phyloP scores from a whole-genome alignment of 2,888 invertebrate genomes.

The Silvanus unidentatus region DNA sequence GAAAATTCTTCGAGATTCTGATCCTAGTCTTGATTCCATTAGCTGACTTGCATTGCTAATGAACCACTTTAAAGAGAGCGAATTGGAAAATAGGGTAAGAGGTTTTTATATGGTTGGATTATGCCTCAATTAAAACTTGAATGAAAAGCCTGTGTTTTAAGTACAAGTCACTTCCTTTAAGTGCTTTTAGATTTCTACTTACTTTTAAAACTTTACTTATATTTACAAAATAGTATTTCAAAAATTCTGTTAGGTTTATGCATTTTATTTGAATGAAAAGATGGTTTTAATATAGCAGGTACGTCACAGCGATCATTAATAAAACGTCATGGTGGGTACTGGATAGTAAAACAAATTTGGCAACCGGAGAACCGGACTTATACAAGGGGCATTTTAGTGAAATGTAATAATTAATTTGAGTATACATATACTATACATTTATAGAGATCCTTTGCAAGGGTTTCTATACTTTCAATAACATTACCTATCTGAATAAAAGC shows the following conservation, averaged over 20 bases:
- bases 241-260: too few species aligned
- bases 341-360: background rate
- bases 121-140: conserved; percentile 29
- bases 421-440: too few species aligned
- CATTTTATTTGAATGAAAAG: background rate
- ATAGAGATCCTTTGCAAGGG: too few species aligned
- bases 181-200: conserved; percentile 4
- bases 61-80: conserved; percentile 27
- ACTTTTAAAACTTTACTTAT: too few species aligned
- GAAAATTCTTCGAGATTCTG: conserved; percentile 14
- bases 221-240: too few species aligned
- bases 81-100: conserved; percentile 27
- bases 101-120: conserved; percentile 28
- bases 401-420: too few species aligned
- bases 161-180: conserved; percentile 10
- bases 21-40: conserved; percentile 26
- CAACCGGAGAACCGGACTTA: too few species aligned
- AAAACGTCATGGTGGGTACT: background rate
- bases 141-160: conserved; percentile 18
- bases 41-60: conserved; percentile 35
- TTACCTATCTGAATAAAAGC: too few species aligned
- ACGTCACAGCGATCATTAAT: background rate
- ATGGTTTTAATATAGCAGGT: too few species aligned
- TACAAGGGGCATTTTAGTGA: too few species aligned
- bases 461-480: too few species aligned